A percentile compares a stretch with the other conserved stretches of the same genome.
These are phyloP conservation scores for Dreissena polymorpha DNA, from an alignment of 1,140 invertebrate genomes.

Conservation along the genomic window DNA sequence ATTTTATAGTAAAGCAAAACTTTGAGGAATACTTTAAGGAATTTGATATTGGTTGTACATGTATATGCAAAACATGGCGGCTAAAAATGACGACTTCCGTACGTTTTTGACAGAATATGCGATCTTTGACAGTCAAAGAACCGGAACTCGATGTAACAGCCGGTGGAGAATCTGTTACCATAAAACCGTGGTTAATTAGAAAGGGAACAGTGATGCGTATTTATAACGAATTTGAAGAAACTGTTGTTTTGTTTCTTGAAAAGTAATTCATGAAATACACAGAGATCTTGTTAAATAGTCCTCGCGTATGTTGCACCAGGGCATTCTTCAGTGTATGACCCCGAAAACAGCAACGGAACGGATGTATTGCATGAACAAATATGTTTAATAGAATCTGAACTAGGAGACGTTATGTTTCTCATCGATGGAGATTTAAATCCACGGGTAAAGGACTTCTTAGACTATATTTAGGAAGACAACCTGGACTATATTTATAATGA, in stretches of 20 bases:
- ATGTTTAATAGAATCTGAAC: neutral
- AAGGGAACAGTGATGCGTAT: slow-evolving; percentile 1
- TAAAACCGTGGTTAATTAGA: neutral
- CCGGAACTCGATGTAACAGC: too few relatives aligned
- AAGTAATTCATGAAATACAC: neutral
- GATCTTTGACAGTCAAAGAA: too few relatives aligned
- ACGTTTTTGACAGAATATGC: too few relatives aligned
- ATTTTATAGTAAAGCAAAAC: too few relatives aligned
- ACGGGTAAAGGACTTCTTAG: slow-evolving; percentile 3
- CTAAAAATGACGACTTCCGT: too few relatives aligned
- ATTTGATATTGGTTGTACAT: too few relatives aligned
- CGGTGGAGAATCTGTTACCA: too few relatives aligned
- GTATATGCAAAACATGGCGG: too few relatives aligned
- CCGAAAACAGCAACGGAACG: slow-evolving; percentile 20
- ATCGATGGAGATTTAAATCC: slow-evolving; percentile 22
- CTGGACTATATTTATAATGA: neutral
- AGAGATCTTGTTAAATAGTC: neutral
- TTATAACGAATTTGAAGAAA: slow-evolving; percentile 11
- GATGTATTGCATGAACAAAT: neutral
- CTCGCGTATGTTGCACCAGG: slow-evolving; percentile 17
- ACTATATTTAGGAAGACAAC: too few relatives aligned
- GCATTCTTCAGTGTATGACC: slow-evolving; percentile 6
- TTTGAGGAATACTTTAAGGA: too few relatives aligned
- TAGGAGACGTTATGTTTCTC: neutral
- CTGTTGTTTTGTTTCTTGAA: neutral